These are phyloP conservation scores for Amiota minor DNA, from an alignment of 2,888 invertebrate genomes.

Conservation along the genomic window DNA sequence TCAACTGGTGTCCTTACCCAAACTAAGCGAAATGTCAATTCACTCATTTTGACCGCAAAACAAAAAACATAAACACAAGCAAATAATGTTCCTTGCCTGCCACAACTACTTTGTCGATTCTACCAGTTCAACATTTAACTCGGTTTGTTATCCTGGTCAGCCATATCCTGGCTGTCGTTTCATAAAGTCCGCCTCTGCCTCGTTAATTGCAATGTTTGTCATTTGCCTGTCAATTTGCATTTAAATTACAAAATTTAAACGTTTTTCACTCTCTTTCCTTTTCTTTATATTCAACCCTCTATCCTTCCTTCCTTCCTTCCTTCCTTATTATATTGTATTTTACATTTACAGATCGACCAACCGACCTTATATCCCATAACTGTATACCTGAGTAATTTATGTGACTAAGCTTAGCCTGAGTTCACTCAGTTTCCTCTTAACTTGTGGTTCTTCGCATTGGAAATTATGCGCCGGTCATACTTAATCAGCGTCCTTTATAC, in stretches of 20 bases:
- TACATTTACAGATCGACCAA: neutral
- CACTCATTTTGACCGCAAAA: slow-evolving; percentile 34
- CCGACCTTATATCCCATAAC: too few relatives aligned
- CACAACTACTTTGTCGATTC: neutral
- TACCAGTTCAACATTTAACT: neutral
- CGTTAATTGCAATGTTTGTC: slow-evolving; percentile 66
- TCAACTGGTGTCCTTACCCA: too few relatives aligned
- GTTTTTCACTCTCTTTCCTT: slow-evolving; percentile 29
- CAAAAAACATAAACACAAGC: neutral
- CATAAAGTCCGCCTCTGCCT: slow-evolving; percentile 51
- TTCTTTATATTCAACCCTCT: neutral
- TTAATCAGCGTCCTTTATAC: slow-evolving; percentile 15
- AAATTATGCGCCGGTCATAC: slow-evolving; percentile 20
- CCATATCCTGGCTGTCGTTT: slow-evolving; percentile 1
- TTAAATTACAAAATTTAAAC: slow-evolving; percentile 68
- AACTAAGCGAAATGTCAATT: too few relatives aligned
- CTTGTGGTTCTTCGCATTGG: neutral
- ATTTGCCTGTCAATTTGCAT: slow-evolving; percentile 66
- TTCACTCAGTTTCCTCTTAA: neutral
- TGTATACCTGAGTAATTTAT: slow-evolving; percentile 12
- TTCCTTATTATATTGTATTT: neutral
- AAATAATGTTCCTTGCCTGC: neutral
- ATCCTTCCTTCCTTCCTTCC: neutral
- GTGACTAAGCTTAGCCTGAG: slow-evolving; percentile 1
- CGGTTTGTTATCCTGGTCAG: slow-evolving; percentile 1